phyloP scores from a whole-genome alignment of 2,888 invertebrate species.

The Drosophila falleni region DNA sequence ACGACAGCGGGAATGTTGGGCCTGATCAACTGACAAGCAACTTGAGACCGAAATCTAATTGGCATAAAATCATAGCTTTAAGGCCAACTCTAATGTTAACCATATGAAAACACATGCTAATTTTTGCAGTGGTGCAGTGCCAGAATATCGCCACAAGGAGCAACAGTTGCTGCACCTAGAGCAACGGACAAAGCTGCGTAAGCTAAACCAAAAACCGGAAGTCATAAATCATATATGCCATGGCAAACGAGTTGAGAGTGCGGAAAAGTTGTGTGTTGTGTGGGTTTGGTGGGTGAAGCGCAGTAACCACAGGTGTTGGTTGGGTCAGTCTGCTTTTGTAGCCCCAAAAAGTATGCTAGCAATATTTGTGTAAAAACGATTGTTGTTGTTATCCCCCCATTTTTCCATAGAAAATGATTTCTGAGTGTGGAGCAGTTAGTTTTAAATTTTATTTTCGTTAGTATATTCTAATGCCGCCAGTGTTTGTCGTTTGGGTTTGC shows the following conservation, averaged over 20 bases:
- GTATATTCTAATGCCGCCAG: slow-evolving; percentile 65
- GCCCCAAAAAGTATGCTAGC: slow-evolving; percentile 38
- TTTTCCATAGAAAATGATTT: slow-evolving; percentile 33
- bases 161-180: slow-evolving; percentile 41
- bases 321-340: slow-evolving; percentile 52
- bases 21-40: slow-evolving; percentile 53
- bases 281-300: slow-evolving; percentile 45
- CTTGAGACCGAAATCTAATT: slow-evolving; percentile 46
- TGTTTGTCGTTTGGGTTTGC: slow-evolving; percentile 67
- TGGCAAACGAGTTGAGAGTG: slow-evolving; percentile 19
- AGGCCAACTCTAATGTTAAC: slow-evolving; percentile 2
- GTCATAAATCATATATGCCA: slow-evolving; percentile 79
- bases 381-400: background rate
- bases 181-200: slow-evolving; percentile 15
- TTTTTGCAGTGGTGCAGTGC: slow-evolving; percentile 13
- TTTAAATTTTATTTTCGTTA: slow-evolving; percentile 71
- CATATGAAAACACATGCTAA: slow-evolving; percentile 32
- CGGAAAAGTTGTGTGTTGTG: slow-evolving; percentile 3
- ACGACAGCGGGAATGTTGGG: slow-evolving; percentile 34
- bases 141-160: slow-evolving; percentile 28
- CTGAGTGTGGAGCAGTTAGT: slow-evolving; percentile 56
- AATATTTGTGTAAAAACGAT: slow-evolving; percentile 45
- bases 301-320: slow-evolving; percentile 72
- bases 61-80: slow-evolving; percentile 49
- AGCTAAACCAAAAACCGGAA: slow-evolving; percentile 69